phyloP scores from a whole-genome alignment of 2,113 vertebrate species.

The Egretta garzetta region DNA sequence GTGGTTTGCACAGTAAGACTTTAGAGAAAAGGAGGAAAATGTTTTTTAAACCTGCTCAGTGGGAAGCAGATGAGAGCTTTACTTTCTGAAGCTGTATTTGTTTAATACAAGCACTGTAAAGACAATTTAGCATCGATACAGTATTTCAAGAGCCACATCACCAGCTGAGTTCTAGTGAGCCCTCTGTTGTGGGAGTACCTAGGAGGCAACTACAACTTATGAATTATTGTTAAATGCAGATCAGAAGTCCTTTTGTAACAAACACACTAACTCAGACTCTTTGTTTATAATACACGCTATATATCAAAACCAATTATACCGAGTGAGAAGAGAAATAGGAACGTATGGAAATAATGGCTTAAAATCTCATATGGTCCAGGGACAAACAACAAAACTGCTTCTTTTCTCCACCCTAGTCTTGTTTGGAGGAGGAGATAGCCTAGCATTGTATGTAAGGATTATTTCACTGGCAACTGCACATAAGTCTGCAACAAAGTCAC shows the following conservation, averaged over 20 bases:
- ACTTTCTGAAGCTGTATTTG: conserved; percentile 6
- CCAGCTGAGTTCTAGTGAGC: background rate
- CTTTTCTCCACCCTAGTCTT: background rate
- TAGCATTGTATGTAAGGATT: background rate
- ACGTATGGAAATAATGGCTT: background rate
- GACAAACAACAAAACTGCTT: background rate
- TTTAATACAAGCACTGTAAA: background rate
- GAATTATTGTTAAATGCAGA: background rate
- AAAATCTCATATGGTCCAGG: background rate
- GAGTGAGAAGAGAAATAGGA: background rate
- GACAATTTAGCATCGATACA: background rate
- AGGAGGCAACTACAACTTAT: background rate
- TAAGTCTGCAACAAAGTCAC: background rate
- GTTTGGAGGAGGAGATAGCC: background rate
- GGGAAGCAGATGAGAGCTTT: conserved; percentile 11
- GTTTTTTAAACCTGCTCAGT: background rate
- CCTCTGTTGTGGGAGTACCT: background rate
- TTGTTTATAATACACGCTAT: background rate
- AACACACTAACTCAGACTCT: background rate
- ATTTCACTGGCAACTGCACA: background rate
- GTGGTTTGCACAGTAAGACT: background rate
- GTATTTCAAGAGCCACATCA: background rate
- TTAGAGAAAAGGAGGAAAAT: background rate
- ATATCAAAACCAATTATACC: background rate
- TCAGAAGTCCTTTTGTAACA: background rate